These are phyloP conservation scores for Amphibalanus amphitrite DNA, from an alignment of 1,140 invertebrate species.

Conservation along the genomic window DNA sequence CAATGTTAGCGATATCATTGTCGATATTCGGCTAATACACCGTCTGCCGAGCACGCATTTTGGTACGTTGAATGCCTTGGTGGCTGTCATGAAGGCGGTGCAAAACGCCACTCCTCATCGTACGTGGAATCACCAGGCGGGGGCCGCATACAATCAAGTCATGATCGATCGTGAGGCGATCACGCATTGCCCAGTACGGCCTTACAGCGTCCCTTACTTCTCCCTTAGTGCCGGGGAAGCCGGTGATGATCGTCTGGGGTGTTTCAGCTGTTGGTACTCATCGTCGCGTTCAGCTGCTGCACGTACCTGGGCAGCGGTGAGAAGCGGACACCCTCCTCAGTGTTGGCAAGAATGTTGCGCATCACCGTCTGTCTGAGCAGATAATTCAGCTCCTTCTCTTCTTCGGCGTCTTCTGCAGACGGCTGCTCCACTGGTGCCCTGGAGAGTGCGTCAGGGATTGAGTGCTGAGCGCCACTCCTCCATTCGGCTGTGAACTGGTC, in stretches of 20 bases:
- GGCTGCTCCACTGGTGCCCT: slow-evolving; percentile 5
- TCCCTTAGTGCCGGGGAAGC: slow-evolving; percentile 5
- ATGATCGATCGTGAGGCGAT: slow-evolving; percentile 4
- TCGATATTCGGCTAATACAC: slow-evolving; percentile 9
- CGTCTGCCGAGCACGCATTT: too few relatives aligned
- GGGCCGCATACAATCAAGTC: slow-evolving; percentile 8
- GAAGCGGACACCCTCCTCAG: not conserved
- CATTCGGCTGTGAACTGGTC: too few relatives aligned
- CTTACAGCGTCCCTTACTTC: slow-evolving; percentile 3
- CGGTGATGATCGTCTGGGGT: not conserved
- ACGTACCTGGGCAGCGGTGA: not conserved
- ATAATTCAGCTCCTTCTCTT: not conserved
- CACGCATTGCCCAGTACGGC: slow-evolving; percentile 9
- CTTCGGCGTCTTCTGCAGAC: not conserved
- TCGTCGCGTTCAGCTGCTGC: not conserved
- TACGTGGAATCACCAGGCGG: slow-evolving; percentile 6
- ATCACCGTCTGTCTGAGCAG: slow-evolving; percentile 7
- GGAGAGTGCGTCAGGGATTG: too few relatives aligned
- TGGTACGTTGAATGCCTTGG: not conserved
- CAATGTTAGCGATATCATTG: slow-evolving; percentile 11
- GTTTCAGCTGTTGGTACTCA: not conserved
- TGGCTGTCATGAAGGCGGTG: slow-evolving; percentile 8
- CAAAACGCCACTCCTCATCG: not conserved
- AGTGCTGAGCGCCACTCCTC: too few relatives aligned
- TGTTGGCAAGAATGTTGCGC: not conserved